Conservation (phyloP, 1,140 invertebrate species). For the Nasonia giraulti region DNA sequence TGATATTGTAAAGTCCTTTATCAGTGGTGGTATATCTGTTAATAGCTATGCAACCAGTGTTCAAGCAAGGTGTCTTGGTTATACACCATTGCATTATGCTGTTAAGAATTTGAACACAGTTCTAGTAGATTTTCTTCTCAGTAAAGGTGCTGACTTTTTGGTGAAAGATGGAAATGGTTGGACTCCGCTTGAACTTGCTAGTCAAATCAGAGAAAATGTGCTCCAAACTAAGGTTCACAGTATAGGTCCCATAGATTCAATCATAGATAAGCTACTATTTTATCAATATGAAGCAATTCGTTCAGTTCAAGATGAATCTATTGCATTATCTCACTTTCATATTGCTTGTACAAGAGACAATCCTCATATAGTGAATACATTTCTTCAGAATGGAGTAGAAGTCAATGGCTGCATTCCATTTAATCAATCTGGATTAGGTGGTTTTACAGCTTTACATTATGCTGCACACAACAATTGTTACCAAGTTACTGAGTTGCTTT, state of each 20-base stretch:
- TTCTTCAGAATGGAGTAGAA: constrained; percentile 10
- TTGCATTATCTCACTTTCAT: constrained; percentile 21
- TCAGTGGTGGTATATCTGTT: constrained; percentile 7
- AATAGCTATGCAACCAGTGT: not conserved
- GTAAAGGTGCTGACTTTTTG: not conserved
- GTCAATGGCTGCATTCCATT: not conserved
- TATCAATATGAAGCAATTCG: not conserved
- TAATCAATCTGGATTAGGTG: not conserved
- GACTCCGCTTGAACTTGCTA: constrained; percentile 32
- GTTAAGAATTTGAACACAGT: not conserved
- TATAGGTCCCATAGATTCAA: not conserved
- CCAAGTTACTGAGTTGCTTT: not conserved
- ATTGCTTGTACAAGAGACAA: constrained; percentile 35
- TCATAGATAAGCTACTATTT: constrained; percentile 9
- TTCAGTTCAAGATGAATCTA: not conserved
- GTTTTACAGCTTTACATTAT: constrained; percentile 32
- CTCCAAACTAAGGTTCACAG: not conserved
- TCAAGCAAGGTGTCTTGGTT: not conserved
- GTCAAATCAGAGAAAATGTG: constrained; percentile 5
- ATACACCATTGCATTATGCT: constrained; percentile 37
- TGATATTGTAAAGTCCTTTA: constrained; percentile 14
- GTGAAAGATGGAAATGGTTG: not conserved
- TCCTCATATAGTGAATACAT: not conserved
- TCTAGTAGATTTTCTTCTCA: constrained; percentile 18
- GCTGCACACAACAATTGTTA: constrained; percentile 22